A percentile compares a stretch with the other conserved stretches of the same genome.
These are phyloP conservation scores for Acleris holmiana DNA, from an alignment of 2,888 invertebrate species.

Conservation along the genomic window DNA sequence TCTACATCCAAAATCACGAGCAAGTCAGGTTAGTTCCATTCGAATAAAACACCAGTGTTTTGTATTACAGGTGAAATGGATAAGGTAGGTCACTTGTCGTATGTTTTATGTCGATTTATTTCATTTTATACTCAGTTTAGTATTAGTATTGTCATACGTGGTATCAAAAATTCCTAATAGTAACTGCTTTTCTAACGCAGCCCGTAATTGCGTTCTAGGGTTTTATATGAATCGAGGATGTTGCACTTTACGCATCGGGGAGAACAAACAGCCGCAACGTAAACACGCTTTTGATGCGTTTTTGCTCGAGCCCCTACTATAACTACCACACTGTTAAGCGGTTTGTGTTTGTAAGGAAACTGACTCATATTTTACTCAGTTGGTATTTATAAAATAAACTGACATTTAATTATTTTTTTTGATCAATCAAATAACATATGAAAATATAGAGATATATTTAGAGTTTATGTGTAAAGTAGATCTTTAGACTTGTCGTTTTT, in stretches of 20 bases:
- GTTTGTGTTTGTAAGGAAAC: conserved; percentile 12
- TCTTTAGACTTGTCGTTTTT: no score
- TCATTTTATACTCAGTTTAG: no score
- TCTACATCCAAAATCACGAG: conserved; percentile 96
- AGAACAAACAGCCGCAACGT: conserved; percentile 32
- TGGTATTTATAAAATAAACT: neutral
- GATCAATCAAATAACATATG: no score
- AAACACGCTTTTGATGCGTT: conserved; percentile 28
- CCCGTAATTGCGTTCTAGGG: conserved; percentile 6
- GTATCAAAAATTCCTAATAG: no score
- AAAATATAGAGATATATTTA: no score
- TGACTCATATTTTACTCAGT: conserved; percentile 11
- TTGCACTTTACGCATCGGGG: conserved; percentile 33
- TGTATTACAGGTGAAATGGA: no score
- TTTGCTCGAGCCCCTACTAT: conserved; percentile 19
- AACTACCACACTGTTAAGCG: conserved; percentile 26
- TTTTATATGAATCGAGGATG: conserved; percentile 31
- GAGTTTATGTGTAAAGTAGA: no score
- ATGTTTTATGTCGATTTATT: no score
- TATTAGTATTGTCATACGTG: no score
- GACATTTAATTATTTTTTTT: no score
- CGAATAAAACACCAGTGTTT: no score
- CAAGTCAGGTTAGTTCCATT: conserved; percentile 90
- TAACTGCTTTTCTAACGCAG: neutral
- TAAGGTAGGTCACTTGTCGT: no score